Base-by-base conservation (phyloP, 2,888 invertebrate genomes). In the Orchesellides sinensis region DNA sequence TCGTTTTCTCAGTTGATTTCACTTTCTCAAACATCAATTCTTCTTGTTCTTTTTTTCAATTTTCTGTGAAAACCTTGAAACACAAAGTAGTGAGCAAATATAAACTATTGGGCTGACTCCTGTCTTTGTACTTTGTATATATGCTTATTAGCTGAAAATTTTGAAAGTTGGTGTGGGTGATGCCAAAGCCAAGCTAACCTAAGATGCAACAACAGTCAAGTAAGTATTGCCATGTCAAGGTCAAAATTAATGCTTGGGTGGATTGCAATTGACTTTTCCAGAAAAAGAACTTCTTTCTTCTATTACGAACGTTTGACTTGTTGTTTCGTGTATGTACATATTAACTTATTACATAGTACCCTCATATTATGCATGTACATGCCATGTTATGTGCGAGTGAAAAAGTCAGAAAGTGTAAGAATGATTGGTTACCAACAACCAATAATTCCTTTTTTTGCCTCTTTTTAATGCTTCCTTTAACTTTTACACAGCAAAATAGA, bases 1-100 rank as follows among this genome's bases (percentile, higher is more conserved):
- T n/a, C n/a, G n/a, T n/a, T n/a, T n/a, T n/a, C n/a, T n/a, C 56
- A 56, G 56, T 56, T 56, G 25, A 56, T 56, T 56, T 56, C 56
- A 56, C 56, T 56, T 56, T 56, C 25, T 19, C 56, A 56, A 56
- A 23, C 56, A 56, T 23, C 56, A 56, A 56, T 56, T 56, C 56
- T 25, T 56, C 27, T 5, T 56, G 56, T 19, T 56, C 56, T 27
- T 25, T 56, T n/a, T 56, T 56, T 56, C 56, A 56, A 23, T 56
- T 56, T 23, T n/a, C n/a, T 40, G 40, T 2, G 40, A n/a, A 40
- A 40, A 40, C 40, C 40, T 40, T 10, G n/a, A 40, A 32, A 32
- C 32, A 32, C 32, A 40, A 5, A 40, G 10, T 40, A 40, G 4
- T 14, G 2, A 40, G 14, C n/a, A n/a, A n/a, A n/a, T n/a, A n/a